Conservation (phyloP, 2,888 invertebrate species). For the Elmis aenea region DNA sequence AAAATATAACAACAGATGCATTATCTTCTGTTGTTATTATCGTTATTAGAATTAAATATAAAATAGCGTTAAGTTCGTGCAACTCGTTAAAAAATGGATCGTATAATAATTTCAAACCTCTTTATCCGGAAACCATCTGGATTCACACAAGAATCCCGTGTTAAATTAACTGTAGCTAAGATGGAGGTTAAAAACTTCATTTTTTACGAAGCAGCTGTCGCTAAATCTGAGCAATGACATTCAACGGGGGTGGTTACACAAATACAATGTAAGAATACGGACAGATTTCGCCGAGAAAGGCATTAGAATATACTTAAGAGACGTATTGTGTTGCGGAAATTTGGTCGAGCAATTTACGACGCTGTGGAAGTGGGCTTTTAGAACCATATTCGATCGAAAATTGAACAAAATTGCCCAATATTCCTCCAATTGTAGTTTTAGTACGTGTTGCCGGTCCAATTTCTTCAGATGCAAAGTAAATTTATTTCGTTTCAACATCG, state of each 20-base stretch:
- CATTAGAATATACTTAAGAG: slow-evolving; percentile 44
- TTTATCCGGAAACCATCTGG: slow-evolving; percentile 19
- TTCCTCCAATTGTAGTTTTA: slow-evolving; percentile 10
- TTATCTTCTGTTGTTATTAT: too few species aligned
- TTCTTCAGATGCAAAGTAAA: slow-evolving; percentile 13
- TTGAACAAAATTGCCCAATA: slow-evolving; percentile 10
- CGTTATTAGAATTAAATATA: too few species aligned
- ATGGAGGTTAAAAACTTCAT: slow-evolving; percentile 48
- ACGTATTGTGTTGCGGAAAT: slow-evolving; percentile 27
- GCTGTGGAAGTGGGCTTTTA: slow-evolving; percentile 3
- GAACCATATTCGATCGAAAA: slow-evolving; percentile 4
- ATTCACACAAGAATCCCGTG: slow-evolving; percentile 30
- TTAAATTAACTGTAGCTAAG: slow-evolving; percentile 51
- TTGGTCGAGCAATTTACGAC: slow-evolving; percentile 6
- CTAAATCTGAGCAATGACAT: slow-evolving; percentile 39
- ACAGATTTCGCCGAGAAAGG: slow-evolving; percentile 41
- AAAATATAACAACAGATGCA: too few species aligned
- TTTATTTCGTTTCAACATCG: slow-evolving; percentile 16
- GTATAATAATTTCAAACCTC: background rate
- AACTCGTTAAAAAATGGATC: too few species aligned
- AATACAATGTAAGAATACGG: slow-evolving; percentile 44
- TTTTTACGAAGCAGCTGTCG: slow-evolving; percentile 46
- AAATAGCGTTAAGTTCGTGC: too few species aligned
- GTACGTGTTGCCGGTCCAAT: too few species aligned
- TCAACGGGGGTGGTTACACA: slow-evolving; percentile 48